These are phyloP conservation scores for Leptosomus discolor DNA, from an alignment of 2,113 vertebrate genomes.

Conservation along the genomic window DNA sequence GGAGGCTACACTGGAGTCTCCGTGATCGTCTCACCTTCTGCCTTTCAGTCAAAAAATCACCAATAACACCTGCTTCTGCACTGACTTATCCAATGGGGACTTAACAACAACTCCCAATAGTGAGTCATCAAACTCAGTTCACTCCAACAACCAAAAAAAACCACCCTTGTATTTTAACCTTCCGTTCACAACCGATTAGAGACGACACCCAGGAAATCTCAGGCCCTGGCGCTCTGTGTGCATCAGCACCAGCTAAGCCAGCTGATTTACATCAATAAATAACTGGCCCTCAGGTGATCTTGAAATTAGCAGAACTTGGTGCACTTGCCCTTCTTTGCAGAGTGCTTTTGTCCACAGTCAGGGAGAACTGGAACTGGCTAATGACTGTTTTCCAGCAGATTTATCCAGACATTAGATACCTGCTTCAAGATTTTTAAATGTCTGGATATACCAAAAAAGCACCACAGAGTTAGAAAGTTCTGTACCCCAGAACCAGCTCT, in stretches of 20 bases:
- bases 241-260: not conserved
- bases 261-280: not conserved
- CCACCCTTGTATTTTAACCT: not conserved
- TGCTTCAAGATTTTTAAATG: not conserved
- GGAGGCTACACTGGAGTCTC: not conserved
- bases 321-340: not conserved
- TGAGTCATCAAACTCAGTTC: not conserved
- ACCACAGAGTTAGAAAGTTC: not conserved
- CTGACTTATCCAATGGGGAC: accelerated
- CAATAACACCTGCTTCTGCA: not conserved
- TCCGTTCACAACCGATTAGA: not conserved
- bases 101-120: not conserved
- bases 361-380: not conserved
- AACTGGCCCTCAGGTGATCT: not conserved
- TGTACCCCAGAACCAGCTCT: not conserved
- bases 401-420: not conserved
- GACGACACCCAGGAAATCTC: not conserved
- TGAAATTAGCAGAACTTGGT: not conserved
- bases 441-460: not conserved
- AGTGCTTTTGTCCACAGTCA: not conserved
- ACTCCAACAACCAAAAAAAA: not conserved
- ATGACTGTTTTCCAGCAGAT: not conserved
- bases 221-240: not conserved
- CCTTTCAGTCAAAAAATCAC: not conserved
- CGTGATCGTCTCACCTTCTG: not conserved